phyloP scores from a whole-genome alignment of 2,113 vertebrate species.

The Gorilla gorilla region DNA sequence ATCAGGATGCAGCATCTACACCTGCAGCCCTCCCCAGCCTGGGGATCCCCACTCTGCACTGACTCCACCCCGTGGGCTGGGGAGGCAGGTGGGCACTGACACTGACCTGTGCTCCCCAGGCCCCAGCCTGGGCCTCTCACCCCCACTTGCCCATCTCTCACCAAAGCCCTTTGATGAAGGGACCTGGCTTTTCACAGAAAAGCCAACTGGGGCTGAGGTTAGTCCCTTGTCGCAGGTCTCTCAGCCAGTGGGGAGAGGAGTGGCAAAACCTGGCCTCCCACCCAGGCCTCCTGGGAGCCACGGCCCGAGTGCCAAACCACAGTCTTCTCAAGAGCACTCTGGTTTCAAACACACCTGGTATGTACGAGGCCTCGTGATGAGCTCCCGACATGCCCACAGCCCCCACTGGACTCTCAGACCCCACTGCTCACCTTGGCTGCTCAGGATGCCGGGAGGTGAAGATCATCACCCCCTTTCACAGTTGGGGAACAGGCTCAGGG shows the following conservation, averaged over 20 bases:
- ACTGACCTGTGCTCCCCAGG: background rate
- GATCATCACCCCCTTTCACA: background rate
- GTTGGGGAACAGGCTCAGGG: background rate
- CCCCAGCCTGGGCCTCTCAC: background rate
- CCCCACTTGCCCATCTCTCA: background rate
- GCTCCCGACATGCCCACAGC: accelerated
- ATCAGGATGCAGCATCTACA: accelerated
- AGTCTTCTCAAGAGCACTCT: accelerated
- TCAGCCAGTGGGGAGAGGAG: background rate
- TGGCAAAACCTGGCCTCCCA: background rate
- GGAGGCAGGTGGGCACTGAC: accelerated
- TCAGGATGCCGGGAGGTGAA: background rate
- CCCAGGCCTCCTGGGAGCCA: background rate
- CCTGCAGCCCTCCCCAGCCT: background rate
- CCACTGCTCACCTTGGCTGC: background rate
- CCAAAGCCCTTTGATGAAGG: background rate
- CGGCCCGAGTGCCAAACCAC: accelerated
- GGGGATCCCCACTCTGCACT: too few relatives aligned
- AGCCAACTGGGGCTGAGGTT: background rate
- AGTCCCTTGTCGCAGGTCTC: background rate
- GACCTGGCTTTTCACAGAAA: background rate
- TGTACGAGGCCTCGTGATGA: accelerated
- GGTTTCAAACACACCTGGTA: background rate
- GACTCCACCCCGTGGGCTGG: accelerated
- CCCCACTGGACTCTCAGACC: background rate